These are phyloP conservation scores for Xerus rutilus DNA, from an alignment of 2,797 vertebrate genomes.

Conservation along the genomic window DNA sequence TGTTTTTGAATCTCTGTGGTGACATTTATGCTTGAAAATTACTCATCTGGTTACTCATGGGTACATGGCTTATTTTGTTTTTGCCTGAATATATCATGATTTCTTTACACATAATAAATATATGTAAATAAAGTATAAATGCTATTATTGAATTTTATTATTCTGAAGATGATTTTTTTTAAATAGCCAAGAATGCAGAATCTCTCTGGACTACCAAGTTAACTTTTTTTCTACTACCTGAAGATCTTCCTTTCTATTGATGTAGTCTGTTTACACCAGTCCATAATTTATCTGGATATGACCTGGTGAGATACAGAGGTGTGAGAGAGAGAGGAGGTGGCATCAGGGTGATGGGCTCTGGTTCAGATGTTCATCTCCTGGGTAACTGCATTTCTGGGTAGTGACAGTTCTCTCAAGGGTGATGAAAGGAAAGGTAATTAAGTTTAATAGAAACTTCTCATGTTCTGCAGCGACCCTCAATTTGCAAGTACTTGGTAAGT, in stretches of 20 bases:
- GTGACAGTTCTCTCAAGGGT: constrained; percentile 16
- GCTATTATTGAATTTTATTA: not conserved
- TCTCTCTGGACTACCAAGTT: not conserved
- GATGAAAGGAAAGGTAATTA: constrained; percentile 37
- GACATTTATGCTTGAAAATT: not conserved
- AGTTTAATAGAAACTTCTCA: constrained; percentile 29
- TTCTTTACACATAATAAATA: not conserved
- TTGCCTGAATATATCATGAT: not conserved
- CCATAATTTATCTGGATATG: not conserved
- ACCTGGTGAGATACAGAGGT: not conserved
- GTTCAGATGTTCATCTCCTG: not conserved
- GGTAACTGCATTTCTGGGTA: constrained; percentile 7
- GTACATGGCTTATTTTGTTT: not conserved
- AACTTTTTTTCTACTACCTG: not conserved
- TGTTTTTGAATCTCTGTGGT: not conserved
- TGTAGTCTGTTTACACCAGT: not conserved
- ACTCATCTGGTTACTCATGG: not conserved
- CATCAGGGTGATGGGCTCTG: not conserved
- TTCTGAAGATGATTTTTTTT: not conserved
- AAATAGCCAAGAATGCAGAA: not conserved
- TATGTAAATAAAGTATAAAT: no score
- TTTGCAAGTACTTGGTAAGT: not conserved
- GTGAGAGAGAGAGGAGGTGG: not conserved
- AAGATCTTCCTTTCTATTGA: not conserved
- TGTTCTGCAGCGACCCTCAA: constrained; percentile 11